Conservation (phyloP, 2,888 invertebrate genomes). For the Andrena dorsata region DNA sequence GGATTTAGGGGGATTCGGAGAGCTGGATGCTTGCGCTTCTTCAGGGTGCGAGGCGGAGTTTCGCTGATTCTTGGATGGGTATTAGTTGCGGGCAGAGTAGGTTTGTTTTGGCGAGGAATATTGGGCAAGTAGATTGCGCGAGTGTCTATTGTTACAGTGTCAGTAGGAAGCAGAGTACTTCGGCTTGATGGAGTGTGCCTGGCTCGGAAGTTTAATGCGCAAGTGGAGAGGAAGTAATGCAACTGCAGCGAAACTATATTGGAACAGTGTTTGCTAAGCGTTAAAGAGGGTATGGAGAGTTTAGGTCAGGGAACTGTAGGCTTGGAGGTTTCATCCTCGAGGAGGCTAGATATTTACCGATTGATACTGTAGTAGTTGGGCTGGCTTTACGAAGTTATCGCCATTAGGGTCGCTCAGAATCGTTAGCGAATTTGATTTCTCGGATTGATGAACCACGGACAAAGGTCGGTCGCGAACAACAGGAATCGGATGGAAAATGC, state of each 20-base stretch:
- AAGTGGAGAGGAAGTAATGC: no score
- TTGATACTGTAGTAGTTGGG: background rate
- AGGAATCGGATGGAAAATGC: constrained; percentile 68
- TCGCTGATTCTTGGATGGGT: no score
- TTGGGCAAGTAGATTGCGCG: no score
- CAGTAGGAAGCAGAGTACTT: no score
- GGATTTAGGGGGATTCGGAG: background rate
- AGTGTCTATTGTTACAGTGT: no score
- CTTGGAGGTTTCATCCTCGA: background rate
- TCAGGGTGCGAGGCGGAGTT: background rate
- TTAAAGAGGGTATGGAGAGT: background rate
- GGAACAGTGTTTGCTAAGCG: background rate
- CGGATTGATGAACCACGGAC: background rate
- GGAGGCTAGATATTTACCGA: background rate
- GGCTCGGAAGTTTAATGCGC: no score
- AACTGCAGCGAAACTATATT: no score
- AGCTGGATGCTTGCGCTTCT: background rate
- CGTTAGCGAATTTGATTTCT: background rate
- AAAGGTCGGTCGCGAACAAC: constrained; percentile 59
- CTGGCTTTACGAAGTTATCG: background rate
- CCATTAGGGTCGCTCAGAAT: background rate
- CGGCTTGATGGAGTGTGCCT: no score
- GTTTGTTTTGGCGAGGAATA: no score
- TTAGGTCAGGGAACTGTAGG: background rate
- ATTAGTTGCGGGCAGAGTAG: no score